Evolutionary conservation across 2,888 invertebrate genomes (phyloP), one percentile per base, ranked within the genome.

Genomic region (Andrena fulva): DNA sequence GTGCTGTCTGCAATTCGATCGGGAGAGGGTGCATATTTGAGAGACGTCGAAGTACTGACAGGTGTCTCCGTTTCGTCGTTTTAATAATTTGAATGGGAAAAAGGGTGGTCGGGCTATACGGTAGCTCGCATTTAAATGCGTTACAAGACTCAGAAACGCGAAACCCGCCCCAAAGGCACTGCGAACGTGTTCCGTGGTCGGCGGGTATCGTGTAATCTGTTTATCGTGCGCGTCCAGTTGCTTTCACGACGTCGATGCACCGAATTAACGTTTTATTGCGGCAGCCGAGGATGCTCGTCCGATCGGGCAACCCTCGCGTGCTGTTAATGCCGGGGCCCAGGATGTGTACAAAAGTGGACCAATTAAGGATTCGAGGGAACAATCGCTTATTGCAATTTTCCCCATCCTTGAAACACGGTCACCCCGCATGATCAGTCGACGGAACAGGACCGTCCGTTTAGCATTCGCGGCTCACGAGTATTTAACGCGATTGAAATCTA

Each of bases 171-270:
- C 78, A 87, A 87, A 82, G 84, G 82, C 82, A 59, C 67, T 67
- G 78, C 84, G 87, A 89, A 89, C 85, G 85, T 81, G 84, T 86
- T 88, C 85, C 68, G 81, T 74, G 82, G 81, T 77, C 84, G 82
- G 64, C 59, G 77, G 74, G 74, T 81, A 82, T 76, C 85, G 83
- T 86, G 82, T 91, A 90, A 92, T 91, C 90, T 88, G 90, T 91
- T 92, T 91, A 91, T 91, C 90, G 85, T 87, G 71, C 81, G 29
- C 69, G 74, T 62, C 68, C 77, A 73, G 59, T 67, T 71, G 77
- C 71, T 73, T 77, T 73, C 73, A 71, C 67, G 54, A 69, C 66
- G 67, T 85, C 59, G 75, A 75, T 77, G 68, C 73, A 64, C 66
- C 72, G 68, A 85, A 77, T 82, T 72, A 85, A 74, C 69, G 73